A percentile compares a stretch with the other conserved stretches of the same genome.
phyloP scores from a whole-genome alignment of 2,888 invertebrate genomes.

The Parnassius orleans region DNA sequence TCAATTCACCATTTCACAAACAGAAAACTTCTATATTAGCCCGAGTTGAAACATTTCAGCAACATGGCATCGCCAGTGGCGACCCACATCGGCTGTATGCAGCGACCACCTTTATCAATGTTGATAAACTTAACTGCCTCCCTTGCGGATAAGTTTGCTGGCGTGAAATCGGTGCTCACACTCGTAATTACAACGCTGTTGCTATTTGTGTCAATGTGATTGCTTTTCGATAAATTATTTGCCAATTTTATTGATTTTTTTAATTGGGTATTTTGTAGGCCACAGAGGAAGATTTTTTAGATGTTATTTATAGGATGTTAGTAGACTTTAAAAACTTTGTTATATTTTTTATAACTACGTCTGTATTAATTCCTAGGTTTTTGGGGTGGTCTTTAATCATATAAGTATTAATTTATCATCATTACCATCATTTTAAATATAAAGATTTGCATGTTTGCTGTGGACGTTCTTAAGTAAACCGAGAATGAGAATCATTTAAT shows the following conservation, averaged over 20 bases:
- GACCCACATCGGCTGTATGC: constrained; percentile 47
- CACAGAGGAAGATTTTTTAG: no score
- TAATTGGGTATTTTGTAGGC: constrained; percentile 1
- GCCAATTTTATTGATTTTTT: constrained; percentile 1
- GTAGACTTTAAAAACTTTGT: no score
- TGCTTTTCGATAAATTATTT: constrained; percentile 16
- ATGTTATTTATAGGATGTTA: no score
- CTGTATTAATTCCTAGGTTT: no score
- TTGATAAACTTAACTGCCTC: constrained; percentile 52
- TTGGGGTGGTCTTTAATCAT: no score
- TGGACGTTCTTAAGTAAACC: no score
- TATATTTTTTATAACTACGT: no score
- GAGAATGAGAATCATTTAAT: no score
- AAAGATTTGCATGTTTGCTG: no score
- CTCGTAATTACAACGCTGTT: constrained; percentile 38
- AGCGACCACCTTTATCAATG: constrained; percentile 45
- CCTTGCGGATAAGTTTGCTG: constrained; percentile 48
- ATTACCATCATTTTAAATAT: no score
- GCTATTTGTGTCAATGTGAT: constrained; percentile 24
- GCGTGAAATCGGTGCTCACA: constrained; percentile 57
- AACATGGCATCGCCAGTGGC: constrained; percentile 39
- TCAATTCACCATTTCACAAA: not conserved
- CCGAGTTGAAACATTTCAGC: constrained; percentile 23
- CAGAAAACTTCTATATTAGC: not conserved
- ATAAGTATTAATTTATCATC: no score